Conservation (phyloP, 2,888 invertebrate genomes). For the Pedicia rivosa region DNA sequence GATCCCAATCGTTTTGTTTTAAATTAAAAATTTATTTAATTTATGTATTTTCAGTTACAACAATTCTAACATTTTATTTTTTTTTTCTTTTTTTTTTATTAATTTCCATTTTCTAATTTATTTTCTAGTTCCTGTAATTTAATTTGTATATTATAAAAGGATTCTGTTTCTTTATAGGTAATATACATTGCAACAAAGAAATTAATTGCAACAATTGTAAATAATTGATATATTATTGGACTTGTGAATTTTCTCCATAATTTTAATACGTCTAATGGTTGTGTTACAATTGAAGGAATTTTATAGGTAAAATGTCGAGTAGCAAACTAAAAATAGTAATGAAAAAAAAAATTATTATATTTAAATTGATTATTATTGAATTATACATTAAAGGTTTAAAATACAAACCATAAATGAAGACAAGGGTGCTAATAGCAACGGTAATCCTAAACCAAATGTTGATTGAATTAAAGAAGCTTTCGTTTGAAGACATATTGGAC, state of each 20-base stretch:
- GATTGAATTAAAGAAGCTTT: conserved; percentile 40
- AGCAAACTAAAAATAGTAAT: conserved; percentile 36
- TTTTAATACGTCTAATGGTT: conserved; percentile 36
- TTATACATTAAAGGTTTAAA: not conserved
- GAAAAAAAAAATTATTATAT: conserved; percentile 14
- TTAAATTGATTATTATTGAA: conserved; percentile 4
- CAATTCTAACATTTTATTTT: too few relatives aligned
- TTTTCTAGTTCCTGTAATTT: conserved; percentile 22
- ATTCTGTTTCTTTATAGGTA: conserved; percentile 44
- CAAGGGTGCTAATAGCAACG: conserved; percentile 41
- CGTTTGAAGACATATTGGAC: conserved; percentile 49
- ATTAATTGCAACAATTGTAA: conserved; percentile 35
- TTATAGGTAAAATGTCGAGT: conserved; percentile 42
- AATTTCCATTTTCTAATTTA: conserved; percentile 16
- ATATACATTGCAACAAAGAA: conserved; percentile 37
- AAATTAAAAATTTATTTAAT: too few relatives aligned
- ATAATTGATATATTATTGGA: conserved; percentile 35
- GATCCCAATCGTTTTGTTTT: too few relatives aligned
- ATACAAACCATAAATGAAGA: conserved; percentile 34
- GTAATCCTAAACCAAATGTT: conserved; percentile 38
- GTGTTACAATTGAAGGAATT: conserved; percentile 42
- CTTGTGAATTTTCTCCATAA: conserved; percentile 36
- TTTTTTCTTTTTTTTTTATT: too few relatives aligned
- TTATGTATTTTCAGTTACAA: too few relatives aligned
- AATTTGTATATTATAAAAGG: conserved; percentile 18